Conservation (phyloP, 1,140 invertebrate species). For the Drosophila pseudoobscura region DNA sequence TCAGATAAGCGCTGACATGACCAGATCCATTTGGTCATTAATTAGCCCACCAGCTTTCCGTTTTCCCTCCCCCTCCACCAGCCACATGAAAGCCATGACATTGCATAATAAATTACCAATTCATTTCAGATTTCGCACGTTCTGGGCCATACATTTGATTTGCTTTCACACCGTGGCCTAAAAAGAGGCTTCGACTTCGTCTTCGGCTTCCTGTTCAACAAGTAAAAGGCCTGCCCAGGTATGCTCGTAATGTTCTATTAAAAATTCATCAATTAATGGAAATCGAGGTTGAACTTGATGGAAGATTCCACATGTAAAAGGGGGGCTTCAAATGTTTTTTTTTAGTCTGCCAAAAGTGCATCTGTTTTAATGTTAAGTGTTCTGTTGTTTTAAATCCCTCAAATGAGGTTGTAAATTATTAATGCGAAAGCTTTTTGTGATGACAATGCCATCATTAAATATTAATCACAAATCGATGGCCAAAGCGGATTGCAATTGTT, state of each 20-base stretch:
- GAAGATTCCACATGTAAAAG: too few relatives aligned
- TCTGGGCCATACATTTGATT: constrained; percentile 43
- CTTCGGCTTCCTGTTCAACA: constrained; percentile 19
- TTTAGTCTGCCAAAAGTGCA: too few relatives aligned
- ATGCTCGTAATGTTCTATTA: constrained; percentile 21
- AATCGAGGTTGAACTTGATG: neutral
- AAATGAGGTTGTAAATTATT: too few relatives aligned
- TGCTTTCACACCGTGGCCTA: constrained; percentile 25
- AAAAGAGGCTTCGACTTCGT: neutral
- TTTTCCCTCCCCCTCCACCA: neutral
- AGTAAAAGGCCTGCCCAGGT: constrained; percentile 27
- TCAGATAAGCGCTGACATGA: constrained; percentile 76
- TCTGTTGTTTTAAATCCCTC: too few relatives aligned
- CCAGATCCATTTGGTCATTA: constrained; percentile 75
- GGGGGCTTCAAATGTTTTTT: too few relatives aligned
- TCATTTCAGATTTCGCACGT: constrained; percentile 66
- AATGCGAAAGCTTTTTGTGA: too few relatives aligned
- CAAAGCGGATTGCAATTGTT: too few relatives aligned
- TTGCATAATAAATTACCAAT: constrained; percentile 78
- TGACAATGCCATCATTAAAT: too few relatives aligned
- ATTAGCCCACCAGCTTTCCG: constrained; percentile 67
- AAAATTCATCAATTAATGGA: constrained; percentile 20
- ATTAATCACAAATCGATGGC: too few relatives aligned
- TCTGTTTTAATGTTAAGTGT: too few relatives aligned
- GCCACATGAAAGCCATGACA: constrained; percentile 59